Conservation (phyloP, 1,140 invertebrate genomes). For the Littorina saxatilis region DNA sequence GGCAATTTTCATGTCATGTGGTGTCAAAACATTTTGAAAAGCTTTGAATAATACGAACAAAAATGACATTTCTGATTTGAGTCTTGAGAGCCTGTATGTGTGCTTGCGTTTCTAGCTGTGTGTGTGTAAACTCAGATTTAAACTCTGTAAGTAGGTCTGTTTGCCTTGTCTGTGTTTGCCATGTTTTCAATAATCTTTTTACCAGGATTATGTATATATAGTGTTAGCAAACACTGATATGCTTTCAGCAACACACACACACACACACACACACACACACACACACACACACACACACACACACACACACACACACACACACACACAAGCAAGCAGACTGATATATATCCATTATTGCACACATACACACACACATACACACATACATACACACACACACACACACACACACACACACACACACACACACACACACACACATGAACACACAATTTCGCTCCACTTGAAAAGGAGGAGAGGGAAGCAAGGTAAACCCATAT, state of each 20-base stretch:
- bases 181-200: too few species aligned
- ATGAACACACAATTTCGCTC: not conserved
- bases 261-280: not conserved
- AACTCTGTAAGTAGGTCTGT: too few species aligned
- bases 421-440: not conserved
- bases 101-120: not conserved
- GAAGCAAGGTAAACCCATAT: too few species aligned
- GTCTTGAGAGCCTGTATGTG: too few species aligned
- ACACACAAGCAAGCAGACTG: not conserved
- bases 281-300: not conserved
- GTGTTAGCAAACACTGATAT: too few species aligned
- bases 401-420: slow-evolving; percentile 10
- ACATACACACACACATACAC: not conserved
- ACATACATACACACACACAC: not conserved
- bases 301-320: not conserved
- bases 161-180: too few species aligned
- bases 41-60: too few species aligned
- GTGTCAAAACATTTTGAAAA: too few species aligned
- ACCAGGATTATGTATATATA: too few species aligned
- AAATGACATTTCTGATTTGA: too few species aligned
- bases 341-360: not conserved
- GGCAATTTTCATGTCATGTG: too few species aligned
- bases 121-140: too few species aligned
- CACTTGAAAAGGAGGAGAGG: not conserved
- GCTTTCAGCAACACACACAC: slow-evolving; percentile 22